Evolutionary conservation across 2,113 vertebrate species (phyloP).

Genomic region (Phylloscopus trochilus): DNA sequence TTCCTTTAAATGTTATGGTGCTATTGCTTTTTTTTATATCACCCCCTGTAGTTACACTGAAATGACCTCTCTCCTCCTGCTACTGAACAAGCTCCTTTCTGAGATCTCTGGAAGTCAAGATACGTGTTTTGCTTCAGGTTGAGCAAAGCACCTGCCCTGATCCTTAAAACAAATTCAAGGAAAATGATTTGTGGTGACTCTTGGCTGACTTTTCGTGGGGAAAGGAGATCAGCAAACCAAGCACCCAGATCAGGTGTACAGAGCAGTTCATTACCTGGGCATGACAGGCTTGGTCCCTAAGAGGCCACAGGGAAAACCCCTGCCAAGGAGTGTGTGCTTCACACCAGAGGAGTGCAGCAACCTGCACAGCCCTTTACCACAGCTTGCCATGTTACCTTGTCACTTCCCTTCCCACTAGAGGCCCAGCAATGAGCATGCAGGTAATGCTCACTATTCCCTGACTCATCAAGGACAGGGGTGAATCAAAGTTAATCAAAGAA

Average conservation of each 20-base stretch:
- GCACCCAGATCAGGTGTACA: fast-evolving
- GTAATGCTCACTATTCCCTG: not conserved
- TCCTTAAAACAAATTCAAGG: not conserved
- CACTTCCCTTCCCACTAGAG: too few relatives aligned
- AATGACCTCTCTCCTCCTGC: not conserved
- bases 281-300: not conserved
- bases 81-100: not conserved
- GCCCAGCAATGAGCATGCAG: fast-evolving
- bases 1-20: not conserved
- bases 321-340: not conserved
- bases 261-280: not conserved
- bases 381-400: fast-evolving
- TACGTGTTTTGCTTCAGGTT: fast-evolving
- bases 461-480: not conserved
- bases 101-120: not conserved
- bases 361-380: not conserved
- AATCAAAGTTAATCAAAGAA: not conserved
- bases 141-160: not conserved
- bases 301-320: not conserved
- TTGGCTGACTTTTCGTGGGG: not conserved
- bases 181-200: not conserved
- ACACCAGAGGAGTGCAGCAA: not conserved
- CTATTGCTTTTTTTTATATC: not conserved
- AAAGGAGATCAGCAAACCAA: not conserved
- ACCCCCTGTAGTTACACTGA: fast-evolving